Base-by-base conservation (phyloP, 1,140 invertebrate species). In the Drosophila cardini region DNA sequence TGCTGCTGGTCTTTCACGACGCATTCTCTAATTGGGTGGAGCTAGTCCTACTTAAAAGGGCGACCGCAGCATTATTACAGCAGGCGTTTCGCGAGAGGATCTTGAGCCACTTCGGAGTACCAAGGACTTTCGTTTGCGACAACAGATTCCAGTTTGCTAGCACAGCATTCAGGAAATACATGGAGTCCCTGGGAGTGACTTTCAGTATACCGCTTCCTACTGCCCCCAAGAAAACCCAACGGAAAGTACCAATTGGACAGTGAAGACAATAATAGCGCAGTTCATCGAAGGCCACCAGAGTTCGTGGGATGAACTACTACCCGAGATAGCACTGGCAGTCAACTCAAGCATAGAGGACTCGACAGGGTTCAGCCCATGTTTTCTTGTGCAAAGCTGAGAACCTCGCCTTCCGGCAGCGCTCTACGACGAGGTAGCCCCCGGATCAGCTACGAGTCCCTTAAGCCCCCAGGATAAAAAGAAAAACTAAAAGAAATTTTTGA, bases 221-320 rank as follows among this genome's bases (percentile, higher is more conserved):
- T 52, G 10, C 2, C 45, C 45, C 4, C 64, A 30, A n/a, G 13
- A 46, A n/a, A 55, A 53, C 11, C 46, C 68, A 4, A 71, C 40
- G 9, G 45, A 68, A 18, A 16, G 64, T 8, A 34, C 56, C 2
- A 69, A 60, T 21, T n/a, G 65, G 18, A 43, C 55, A 2, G 18
- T 69, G 2, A 60, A 69, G 38, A 69, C 56, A 2, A 69, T 60
- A 56, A 67, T 67, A 1, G 38, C 53, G 30, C 53, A 67, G 30
- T 67, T 56, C 16, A 18, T 48, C 1, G 8, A 7, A 10, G 30
- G 42, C 0, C 4, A 15, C 4, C 53, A 67, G 30, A 40, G 11
- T 8, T 21, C 36, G 2, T 57, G 42, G 58, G 42, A 71, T n/a
- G 16, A 34, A 7, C 16, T 46, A 1, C 4, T 71, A 1, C 58